Conservation (phyloP, 64 coral and sea anemone species). For the Pocillopora damicornis region DNA sequence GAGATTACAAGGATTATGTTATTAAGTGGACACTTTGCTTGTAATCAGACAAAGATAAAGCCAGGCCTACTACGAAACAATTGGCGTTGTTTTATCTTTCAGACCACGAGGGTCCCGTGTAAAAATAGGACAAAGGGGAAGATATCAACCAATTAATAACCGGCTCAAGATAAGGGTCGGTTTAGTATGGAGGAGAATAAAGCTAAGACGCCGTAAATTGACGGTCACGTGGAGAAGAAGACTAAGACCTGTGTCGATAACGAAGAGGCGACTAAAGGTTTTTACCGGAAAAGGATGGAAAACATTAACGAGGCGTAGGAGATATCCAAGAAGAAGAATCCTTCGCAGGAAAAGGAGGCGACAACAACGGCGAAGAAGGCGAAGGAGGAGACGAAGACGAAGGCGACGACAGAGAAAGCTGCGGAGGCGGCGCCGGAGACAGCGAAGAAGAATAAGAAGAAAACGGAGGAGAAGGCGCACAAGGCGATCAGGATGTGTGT, state of each 20-base stretch:
- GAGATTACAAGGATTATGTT: no score
- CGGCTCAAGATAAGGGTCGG: neutral
- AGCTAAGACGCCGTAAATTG: neutral
- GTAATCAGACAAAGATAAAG: neutral
- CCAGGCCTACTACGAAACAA: neutral
- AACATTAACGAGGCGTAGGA: neutral
- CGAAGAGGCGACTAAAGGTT: neutral
- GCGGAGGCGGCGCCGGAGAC: neutral
- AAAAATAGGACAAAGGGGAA: slow-evolving; percentile 2
- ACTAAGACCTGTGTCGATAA: neutral
- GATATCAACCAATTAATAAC: neutral
- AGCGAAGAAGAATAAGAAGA: neutral
- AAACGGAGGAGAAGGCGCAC: slow-evolving; percentile 1
- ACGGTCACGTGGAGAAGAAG: neutral
- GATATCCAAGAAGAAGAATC: neutral
- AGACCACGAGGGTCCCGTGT: neutral
- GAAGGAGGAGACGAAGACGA: neutral
- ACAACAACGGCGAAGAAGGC: neutral
- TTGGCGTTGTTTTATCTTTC: neutral
- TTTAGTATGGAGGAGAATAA: neutral
- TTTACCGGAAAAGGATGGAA: neutral
- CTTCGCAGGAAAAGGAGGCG: neutral
- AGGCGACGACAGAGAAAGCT: neutral
- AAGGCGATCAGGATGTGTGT: neutral
- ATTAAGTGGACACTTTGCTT: no score